Evolutionary conservation across 2,888 invertebrate genomes (phyloP).

Genomic region (Agrochola lota): DNA sequence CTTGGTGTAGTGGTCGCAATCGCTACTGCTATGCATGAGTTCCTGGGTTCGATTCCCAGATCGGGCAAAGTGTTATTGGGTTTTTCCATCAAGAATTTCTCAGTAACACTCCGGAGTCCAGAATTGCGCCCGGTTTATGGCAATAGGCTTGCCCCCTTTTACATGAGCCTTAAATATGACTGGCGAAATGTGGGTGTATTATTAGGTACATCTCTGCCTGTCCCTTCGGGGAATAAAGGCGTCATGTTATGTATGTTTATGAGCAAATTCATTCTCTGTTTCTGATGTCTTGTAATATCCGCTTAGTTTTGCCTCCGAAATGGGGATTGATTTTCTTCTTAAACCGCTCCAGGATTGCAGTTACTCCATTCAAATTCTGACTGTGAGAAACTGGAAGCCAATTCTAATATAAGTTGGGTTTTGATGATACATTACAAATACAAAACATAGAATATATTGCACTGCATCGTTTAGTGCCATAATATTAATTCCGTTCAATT

Average conservation of each 20-base stretch:
- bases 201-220: not conserved
- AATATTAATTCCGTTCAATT: conserved; percentile 75
- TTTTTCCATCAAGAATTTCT: not conserved
- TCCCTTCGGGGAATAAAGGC: not conserved
- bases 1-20: not conserved
- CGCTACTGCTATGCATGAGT: not conserved
- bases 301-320: not conserved
- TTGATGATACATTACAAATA: not conserved
- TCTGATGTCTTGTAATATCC: not conserved
- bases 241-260: not conserved
- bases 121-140: not conserved
- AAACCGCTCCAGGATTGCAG: not conserved
- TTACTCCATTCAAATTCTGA: not conserved
- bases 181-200: not conserved
- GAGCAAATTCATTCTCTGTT: not conserved
- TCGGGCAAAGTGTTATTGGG: not conserved
- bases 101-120: not conserved
- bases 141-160: not conserved
- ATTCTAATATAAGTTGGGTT: not conserved
- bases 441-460: conserved; percentile 9
- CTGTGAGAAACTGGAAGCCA: not conserved
- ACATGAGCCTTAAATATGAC: not conserved
- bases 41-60: not conserved
- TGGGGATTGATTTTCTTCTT: not conserved
- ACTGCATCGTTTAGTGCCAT: conserved; percentile 50